A percentile compares a stretch with the other conserved stretches of the same genome.
Evolutionary conservation across 2,888 invertebrate species (phyloP).

Genomic region (Euplexia lucipara): DNA sequence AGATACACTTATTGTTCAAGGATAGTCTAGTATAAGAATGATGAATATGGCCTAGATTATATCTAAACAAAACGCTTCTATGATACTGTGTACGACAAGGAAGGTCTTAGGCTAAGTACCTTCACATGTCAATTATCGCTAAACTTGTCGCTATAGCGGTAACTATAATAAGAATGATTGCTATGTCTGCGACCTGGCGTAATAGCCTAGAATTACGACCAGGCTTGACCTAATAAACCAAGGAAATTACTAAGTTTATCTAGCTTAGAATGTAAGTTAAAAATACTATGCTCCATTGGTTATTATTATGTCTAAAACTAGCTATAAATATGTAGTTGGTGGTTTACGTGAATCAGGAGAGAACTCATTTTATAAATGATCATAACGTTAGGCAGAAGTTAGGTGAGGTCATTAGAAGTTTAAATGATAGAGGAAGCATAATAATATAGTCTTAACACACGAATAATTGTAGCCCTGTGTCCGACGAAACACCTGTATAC

Average conservation of each 20-base stretch:
- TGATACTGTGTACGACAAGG: constrained; percentile 13
- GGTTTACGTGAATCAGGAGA: constrained; percentile 2
- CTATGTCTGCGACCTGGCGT: constrained; percentile 37
- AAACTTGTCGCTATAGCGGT: constrained; percentile 4
- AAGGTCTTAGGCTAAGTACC: constrained; percentile 42
- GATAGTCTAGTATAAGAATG: neutral
- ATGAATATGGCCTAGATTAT: neutral
- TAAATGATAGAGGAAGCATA: neutral
- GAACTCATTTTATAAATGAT: constrained; percentile 6
- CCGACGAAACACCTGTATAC: neutral
- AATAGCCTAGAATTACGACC: constrained; percentile 51
- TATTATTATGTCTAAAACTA: neutral
- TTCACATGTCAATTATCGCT: constrained; percentile 34
- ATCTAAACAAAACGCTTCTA: constrained; percentile 1
- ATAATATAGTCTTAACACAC: neutral
- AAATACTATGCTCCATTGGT: constrained; percentile 3
- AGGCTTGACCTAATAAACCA: constrained; percentile 56
- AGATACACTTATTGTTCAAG: constrained; percentile 6
- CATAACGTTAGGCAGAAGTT: neutral
- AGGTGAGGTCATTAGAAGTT: neutral
- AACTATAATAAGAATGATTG: constrained; percentile 35
- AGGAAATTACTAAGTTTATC: constrained; percentile 34
- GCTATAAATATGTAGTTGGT: neutral
- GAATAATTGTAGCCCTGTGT: neutral
- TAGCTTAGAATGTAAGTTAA: constrained; percentile 19